phyloP scores from a whole-genome alignment of 2,888 invertebrate species.

The Papilio protenor region DNA sequence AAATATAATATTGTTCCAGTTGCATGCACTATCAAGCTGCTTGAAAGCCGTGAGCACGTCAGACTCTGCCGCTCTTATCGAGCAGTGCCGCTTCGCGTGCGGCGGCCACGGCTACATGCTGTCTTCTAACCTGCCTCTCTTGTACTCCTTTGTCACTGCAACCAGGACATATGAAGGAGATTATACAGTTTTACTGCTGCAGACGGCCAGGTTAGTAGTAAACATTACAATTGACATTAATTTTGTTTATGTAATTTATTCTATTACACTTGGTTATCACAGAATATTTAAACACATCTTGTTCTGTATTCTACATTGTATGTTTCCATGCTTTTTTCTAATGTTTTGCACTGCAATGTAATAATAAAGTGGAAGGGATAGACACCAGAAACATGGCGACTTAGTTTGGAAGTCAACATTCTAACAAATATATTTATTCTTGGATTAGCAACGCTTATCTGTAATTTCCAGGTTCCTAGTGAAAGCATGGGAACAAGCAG shows the following conservation, averaged over 20 bases:
- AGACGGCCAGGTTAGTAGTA: conserved; percentile 88
- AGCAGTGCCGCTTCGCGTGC: conserved; percentile 93
- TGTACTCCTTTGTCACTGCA: conserved; percentile 93
- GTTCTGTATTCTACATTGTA: too few species aligned
- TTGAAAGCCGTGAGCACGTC: conserved; percentile 94
- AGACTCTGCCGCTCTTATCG: conserved; percentile 89
- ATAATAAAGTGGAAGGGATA: too few species aligned
- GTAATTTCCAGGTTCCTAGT: conserved; percentile 85
- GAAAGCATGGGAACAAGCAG: conserved; percentile 89
- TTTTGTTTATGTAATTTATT: not conserved
- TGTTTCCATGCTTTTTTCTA: too few species aligned
- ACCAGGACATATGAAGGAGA: conserved; percentile 98
- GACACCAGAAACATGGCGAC: too few species aligned
- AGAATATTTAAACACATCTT: too few species aligned
- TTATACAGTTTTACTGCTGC: conserved; percentile 95
- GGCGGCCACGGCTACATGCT: conserved; percentile 98
- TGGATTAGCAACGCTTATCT: not conserved
- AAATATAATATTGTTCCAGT: conserved; percentile 76
- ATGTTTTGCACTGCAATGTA: too few species aligned
- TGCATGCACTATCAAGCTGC: conserved; percentile 95
- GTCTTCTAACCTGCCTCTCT: conserved; percentile 92
- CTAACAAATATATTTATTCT: not conserved
- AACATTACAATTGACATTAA: not conserved
- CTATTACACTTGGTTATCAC: not conserved
- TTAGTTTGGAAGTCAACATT: too few species aligned